phyloP scores from a whole-genome alignment of 2,888 invertebrate species.

The Bedellia somnulentella region DNA sequence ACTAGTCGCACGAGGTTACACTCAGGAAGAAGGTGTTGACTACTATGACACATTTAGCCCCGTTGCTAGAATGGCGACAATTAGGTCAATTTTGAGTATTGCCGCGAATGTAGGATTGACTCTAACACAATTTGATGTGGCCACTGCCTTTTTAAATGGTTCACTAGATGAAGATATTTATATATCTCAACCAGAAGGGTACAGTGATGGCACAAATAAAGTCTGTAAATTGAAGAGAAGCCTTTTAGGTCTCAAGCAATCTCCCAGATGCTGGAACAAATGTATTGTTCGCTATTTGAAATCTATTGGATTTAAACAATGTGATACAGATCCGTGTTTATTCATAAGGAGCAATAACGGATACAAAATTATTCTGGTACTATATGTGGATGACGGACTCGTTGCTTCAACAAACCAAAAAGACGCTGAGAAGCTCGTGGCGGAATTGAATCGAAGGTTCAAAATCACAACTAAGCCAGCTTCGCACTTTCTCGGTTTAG shows the following conservation, averaged over 20 bases:
- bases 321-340: conserved; percentile 2
- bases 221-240: conserved; percentile 2
- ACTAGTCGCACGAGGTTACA: no score
- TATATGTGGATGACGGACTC: conserved; percentile 6
- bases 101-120: no score
- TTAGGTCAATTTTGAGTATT: no score
- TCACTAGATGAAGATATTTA: background rate
- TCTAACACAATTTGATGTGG: no score
- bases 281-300: background rate
- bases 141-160: no score
- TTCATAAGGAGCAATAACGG: background rate
- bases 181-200: background rate
- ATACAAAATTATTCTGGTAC: background rate
- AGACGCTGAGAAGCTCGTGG: conserved; percentile 1
- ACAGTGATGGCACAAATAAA: conserved; percentile 5
- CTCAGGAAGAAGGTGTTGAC: no score
- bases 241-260: conserved; percentile 4
- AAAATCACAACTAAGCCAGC: conserved; percentile 2
- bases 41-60: no score
- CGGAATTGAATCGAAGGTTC: background rate
- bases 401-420: conserved; percentile 4
- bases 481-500: conserved; percentile 3
- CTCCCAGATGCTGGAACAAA: conserved; percentile 2
- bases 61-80: background rate
- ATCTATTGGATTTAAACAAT: conserved; percentile 2